Evolutionary conservation across 2,888 invertebrate species (phyloP).

Genomic region (Alloscopus bannaensis): DNA sequence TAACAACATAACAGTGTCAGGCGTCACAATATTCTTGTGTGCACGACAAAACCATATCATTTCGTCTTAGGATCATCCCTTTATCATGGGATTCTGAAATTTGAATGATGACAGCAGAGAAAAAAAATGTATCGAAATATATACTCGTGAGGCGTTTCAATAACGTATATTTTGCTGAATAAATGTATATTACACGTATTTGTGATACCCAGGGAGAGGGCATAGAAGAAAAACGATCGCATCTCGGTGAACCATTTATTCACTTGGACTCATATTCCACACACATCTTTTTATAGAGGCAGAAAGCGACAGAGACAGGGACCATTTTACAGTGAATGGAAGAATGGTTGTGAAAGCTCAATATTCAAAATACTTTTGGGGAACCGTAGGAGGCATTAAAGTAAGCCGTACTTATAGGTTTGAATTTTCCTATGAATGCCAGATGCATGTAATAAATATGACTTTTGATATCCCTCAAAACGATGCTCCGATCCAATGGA

Average conservation of each 20-base stretch:
- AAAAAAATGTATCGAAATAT: slow-evolving; percentile 15
- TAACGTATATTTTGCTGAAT: too few relatives aligned
- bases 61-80: slow-evolving; percentile 64
- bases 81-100: slow-evolving; percentile 59
- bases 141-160: too few relatives aligned
- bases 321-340: neutral
- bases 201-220: slow-evolving; percentile 2
- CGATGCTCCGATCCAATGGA: too few relatives aligned
- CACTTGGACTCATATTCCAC: slow-evolving; percentile 15
- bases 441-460: slow-evolving; percentile 58
- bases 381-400: slow-evolving; percentile 57
- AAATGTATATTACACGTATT: too few relatives aligned
- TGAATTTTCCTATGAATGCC: slow-evolving; percentile 46
- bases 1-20: neutral
- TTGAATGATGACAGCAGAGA: slow-evolving; percentile 51
- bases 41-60: slow-evolving; percentile 51
- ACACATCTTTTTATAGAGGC: neutral
- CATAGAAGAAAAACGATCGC: neutral
- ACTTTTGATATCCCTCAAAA: slow-evolving; percentile 56
- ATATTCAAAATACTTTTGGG: slow-evolving; percentile 10
- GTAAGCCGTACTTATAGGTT: slow-evolving; percentile 56
- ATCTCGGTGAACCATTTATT: slow-evolving; percentile 30
- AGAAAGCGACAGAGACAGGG: slow-evolving; percentile 6
- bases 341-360: neutral
- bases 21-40: slow-evolving; percentile 21